Base-by-base conservation (phyloP, 2,888 invertebrate species). In the Zhengitettix transpicula region DNA sequence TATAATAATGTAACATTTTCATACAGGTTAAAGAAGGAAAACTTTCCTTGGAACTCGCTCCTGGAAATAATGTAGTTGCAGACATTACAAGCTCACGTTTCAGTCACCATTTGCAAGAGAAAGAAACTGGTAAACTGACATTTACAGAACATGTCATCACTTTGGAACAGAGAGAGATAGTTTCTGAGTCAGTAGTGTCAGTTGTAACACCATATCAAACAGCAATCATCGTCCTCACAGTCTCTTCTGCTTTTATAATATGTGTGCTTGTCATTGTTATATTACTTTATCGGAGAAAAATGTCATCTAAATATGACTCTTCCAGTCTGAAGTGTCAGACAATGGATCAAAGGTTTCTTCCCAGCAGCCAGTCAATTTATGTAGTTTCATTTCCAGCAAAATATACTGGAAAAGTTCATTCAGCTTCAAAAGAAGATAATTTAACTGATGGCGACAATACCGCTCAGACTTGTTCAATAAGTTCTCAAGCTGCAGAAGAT, bases 231-330 rank as follows among this genome's bases (percentile, higher is more conserved):
- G 85, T 88, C 15, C 76, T 88, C 58, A 87, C 85, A 40, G 86
- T 87, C 1, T 84, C 84, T 10, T 87, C 88, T 8, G 87, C 88
- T 0, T 88, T 89, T 68, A 79, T 89, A 60, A 86, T 89, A 69
- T 86, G 86, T 69, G 83, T 87, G 17, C 76, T 89, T 17, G 81
- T 86, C 41, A 81, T 89, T 7, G 77, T 88, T 14, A 78, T 89
- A 3, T 83, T 87, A 78, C 73, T 89, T 14, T 88, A 89, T 71
- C 80, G 85, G 12, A 78, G 80, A 68, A 81, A 81, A 71, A 55
- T 58, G 16, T 16, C 58, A 14, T 53, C 56, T n/a, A 52, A 28
- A 11, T 44, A 53, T 10, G 58, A 55, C 15, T 16, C 55, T 16
- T 11, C 53, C 16, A 56, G 58, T 42, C 44, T 55, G 16, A 63